Percentiles rank a stretch among this genome's conserved stretches.
Evolutionary conservation across 2,113 vertebrate species (phyloP).

Genomic region (Arvicanthis niloticus): DNA sequence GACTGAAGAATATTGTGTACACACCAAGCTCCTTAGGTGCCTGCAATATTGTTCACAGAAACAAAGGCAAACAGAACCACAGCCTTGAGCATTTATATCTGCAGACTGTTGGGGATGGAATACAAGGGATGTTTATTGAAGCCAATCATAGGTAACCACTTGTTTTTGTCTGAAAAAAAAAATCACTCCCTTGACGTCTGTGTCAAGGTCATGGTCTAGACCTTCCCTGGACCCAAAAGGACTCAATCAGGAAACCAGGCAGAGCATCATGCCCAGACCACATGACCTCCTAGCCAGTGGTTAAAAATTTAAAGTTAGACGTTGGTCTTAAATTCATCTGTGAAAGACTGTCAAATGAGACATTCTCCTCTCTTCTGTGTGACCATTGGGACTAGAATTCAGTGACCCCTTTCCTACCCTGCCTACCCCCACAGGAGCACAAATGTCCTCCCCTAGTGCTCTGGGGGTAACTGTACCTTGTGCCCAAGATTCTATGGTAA

Average conservation of each 20-base stretch:
- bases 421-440: neutral
- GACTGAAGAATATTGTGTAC: neutral
- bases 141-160: neutral
- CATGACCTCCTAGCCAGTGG: neutral
- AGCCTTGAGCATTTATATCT: neutral
- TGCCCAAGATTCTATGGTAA: neutral
- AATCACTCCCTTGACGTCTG: neutral
- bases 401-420: conserved; percentile 27
- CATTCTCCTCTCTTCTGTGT: neutral
- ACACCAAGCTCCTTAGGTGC: neutral
- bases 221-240: neutral
- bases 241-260: neutral
- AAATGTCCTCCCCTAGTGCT: neutral
- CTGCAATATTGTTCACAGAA: neutral
- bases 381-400: neutral
- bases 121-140: neutral
- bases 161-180: neutral
- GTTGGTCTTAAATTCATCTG: neutral
- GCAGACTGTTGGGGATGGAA: neutral
- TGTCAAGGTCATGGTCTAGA: neutral
- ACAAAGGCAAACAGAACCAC: neutral
- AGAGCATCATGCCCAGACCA: neutral
- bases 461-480: neutral
- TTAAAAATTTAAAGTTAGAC: neutral
- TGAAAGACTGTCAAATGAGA: neutral